Percentiles rank a stretch among this genome's conserved stretches.
phyloP scores from a whole-genome alignment of 2,797 vertebrate species.

The Sciaenops ocellatus region DNA sequence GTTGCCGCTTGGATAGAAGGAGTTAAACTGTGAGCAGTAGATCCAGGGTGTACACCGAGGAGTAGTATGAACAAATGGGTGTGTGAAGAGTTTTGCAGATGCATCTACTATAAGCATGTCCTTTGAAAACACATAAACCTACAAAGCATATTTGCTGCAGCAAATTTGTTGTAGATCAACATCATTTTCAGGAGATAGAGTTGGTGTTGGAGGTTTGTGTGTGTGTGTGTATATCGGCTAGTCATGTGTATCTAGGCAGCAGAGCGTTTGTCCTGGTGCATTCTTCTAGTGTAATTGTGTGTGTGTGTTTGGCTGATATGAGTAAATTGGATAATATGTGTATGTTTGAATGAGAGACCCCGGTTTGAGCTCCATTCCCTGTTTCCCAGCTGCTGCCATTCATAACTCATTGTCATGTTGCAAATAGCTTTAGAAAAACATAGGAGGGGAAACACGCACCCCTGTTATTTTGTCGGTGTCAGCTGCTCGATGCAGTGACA shows the following conservation, averaged over 20 bases:
- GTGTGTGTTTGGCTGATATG: background rate
- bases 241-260: background rate
- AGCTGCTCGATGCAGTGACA: slow-evolving; percentile 52
- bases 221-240: background rate
- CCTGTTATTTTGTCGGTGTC: slow-evolving; percentile 70
- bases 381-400: slow-evolving; percentile 39
- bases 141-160: background rate
- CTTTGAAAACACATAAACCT: background rate
- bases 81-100: slow-evolving; percentile 21
- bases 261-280: background rate
- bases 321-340: slow-evolving; percentile 3
- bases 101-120: slow-evolving; percentile 1
- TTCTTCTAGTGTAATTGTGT: background rate
- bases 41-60: background rate
- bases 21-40: slow-evolving; percentile 1
- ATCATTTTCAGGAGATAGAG: background rate
- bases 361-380: slow-evolving; percentile 13
- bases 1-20: background rate
- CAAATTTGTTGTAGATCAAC: background rate
- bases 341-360: slow-evolving; percentile 24
- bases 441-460: slow-evolving; percentile 29
- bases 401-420: slow-evolving; percentile 57
- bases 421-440: slow-evolving; percentile 47
- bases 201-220: background rate
- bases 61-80: slow-evolving; percentile 10